These are phyloP conservation scores for Drosophila bifasciata DNA, from an alignment of 1,140 invertebrate genomes.

Conservation along the genomic window DNA sequence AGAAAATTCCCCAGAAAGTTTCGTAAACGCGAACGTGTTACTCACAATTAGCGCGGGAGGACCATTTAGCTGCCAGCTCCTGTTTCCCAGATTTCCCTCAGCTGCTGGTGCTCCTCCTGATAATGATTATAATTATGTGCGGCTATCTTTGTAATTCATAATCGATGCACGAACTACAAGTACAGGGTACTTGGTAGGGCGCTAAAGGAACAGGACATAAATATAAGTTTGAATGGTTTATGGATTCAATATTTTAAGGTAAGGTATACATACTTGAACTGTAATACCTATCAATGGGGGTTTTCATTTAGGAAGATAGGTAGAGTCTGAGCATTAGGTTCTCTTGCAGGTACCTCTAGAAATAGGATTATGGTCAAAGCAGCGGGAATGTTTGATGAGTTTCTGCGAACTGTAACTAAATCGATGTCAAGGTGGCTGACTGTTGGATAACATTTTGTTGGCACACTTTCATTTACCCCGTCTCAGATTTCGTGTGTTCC, in stretches of 20 bases:
- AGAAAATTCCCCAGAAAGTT: constrained; percentile 69
- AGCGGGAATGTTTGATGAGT: constrained; percentile 1
- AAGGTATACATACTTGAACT: too few relatives aligned
- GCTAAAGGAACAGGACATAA: too few relatives aligned
- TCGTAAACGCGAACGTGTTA: constrained; percentile 78
- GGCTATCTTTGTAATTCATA: constrained; percentile 66
- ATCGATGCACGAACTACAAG: constrained; percentile 22
- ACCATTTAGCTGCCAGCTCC: constrained; percentile 64
- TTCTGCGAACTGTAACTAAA: background rate
- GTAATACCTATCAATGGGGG: too few relatives aligned
- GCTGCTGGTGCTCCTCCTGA: background rate
- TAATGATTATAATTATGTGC: constrained; percentile 75
- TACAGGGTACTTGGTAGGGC: too few relatives aligned
- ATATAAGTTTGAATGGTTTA: too few relatives aligned
- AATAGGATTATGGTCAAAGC: too few relatives aligned
- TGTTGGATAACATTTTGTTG: background rate
- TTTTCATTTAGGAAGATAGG: too few relatives aligned
- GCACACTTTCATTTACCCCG: constrained; percentile 21
- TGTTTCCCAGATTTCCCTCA: background rate
- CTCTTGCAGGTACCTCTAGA: too few relatives aligned
- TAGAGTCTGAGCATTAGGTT: too few relatives aligned
- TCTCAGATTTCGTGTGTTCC: constrained; percentile 21
- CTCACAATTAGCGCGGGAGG: constrained; percentile 69
- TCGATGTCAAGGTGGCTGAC: background rate
- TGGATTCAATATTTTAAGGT: too few relatives aligned